Evolutionary conservation across 1,140 invertebrate genomes (phyloP), one percentile per base, ranked within the genome.

Genomic region (Lucilia sericata): DNA sequence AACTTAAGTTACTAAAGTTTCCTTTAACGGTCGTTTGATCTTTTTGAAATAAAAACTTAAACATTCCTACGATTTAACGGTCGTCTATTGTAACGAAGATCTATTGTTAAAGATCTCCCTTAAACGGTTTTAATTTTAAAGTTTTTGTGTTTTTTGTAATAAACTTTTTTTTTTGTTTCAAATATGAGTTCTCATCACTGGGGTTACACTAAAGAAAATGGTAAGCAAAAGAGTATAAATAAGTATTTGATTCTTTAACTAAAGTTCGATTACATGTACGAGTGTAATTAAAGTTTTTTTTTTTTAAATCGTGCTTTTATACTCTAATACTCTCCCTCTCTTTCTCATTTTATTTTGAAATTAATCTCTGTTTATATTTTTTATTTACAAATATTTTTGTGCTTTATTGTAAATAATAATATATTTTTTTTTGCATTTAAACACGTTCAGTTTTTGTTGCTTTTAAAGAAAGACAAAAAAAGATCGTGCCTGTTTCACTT

Each of bases 141-240:
- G 42, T 42, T 42, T 42, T 36, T 36, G 3, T 42, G 5, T 42
- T 1, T 55, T 55, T 74, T 25, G 10, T 74, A 21, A 13, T 74
- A 17, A 34, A 25, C 8, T 25, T 74, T 74, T 74, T 5, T 25
- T 25, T 25, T 76, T 30, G 25, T 30, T 30, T 30, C 25, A 83
- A 83, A 65, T 74, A 90, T 90, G 89, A 90, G 88, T 87, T 60
- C 80, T 75, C 86, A 90, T 70, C 87, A 90, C 55, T 90, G 89
- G 89, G 89, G 89, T 84, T 90, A 90, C 83, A 90, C 89, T 84
- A 86, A 87, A 85, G 88, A 90, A 84, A 90, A 90, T 76, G 89
- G 89, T 90, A 89, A 88, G 25, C 1, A 30, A 30, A 30, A 30
- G 89, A 75, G n/a, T 60, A 30, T 30, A 30, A 30, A 30, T 30